Evolutionary conservation across 2,797 vertebrate species (phyloP).

Genomic region (Valencia hispanica): DNA sequence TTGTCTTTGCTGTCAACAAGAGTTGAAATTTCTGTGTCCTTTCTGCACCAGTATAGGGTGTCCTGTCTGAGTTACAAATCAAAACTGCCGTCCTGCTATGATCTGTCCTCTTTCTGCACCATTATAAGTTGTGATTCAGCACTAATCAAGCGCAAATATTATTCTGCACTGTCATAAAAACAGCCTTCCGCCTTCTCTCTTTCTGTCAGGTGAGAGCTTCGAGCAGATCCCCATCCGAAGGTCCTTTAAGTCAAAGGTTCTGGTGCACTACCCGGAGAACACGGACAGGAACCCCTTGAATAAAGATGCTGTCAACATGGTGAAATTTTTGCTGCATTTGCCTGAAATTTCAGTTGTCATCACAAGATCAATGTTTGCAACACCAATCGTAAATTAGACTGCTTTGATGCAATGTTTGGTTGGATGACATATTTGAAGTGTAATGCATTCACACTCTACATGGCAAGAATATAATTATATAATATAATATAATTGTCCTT

Average conservation of each 20-base stretch:
- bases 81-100: constrained; percentile 4
- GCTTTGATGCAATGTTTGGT: not conserved
- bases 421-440: not conserved
- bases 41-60: constrained; percentile 31
- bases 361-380: constrained; percentile 1
- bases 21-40: constrained; percentile 24
- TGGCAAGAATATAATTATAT: not conserved
- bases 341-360: not conserved
- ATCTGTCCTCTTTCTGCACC: constrained; percentile 1
- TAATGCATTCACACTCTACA: not conserved
- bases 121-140: constrained; percentile 28
- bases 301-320: constrained; percentile 97
- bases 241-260: constrained; percentile 96
- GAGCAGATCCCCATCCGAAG: constrained; percentile 95
- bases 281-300: constrained; percentile 94
- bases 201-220: constrained; percentile 89
- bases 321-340: constrained; percentile 66
- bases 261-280: constrained; percentile 95
- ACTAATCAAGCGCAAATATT: constrained; percentile 27
- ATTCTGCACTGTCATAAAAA: not conserved
- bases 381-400: not conserved
- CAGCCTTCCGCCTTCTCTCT: constrained; percentile 15
- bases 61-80: constrained; percentile 20
- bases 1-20: constrained; percentile 23
- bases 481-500: not conserved